Evolutionary conservation across 2,888 invertebrate species (phyloP).

Genomic region (Micoletzkya japonica): DNA sequence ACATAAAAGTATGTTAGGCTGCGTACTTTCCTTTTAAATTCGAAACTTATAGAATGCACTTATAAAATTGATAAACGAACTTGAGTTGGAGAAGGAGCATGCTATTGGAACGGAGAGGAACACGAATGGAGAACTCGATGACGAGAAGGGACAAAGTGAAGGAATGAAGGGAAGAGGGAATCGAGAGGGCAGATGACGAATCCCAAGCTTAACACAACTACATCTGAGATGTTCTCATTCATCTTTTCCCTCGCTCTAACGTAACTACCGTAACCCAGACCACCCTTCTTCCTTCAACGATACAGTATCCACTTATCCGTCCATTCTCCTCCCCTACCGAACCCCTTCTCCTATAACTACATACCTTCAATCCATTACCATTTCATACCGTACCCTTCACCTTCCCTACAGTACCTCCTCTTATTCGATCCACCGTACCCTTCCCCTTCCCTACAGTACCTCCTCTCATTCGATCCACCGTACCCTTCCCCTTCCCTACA

Average conservation of each 20-base stretch:
- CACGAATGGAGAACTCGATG: constrained; percentile 14
- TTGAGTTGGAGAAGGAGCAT: constrained; percentile 18
- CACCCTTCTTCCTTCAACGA: background rate
- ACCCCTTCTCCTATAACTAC: background rate
- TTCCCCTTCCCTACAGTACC: background rate
- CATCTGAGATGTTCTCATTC: too few relatives aligned
- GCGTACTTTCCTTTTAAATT: too few relatives aligned
- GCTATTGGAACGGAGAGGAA: background rate
- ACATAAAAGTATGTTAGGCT: too few relatives aligned
- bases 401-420: background rate
- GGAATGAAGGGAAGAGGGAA: constrained; percentile 1
- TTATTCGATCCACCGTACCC: constrained; percentile 12
- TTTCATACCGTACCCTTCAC: background rate
- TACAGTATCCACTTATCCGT: background rate
- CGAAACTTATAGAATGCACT: too few relatives aligned
- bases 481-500: background rate
- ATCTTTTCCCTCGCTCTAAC: too few relatives aligned
- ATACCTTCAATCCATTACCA: too few relatives aligned
- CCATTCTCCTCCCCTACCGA: background rate
- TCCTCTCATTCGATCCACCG: background rate
- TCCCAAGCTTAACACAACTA: too few relatives aligned
- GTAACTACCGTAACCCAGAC: too few relatives aligned
- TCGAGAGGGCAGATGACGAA: background rate
- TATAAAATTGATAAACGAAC: background rate
- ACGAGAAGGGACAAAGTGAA: constrained; percentile 15